A percentile compares a stretch with the other conserved stretches of the same genome.
Evolutionary conservation across 2,888 invertebrate species (phyloP).

Genomic region (Agonum fuliginosum): DNA sequence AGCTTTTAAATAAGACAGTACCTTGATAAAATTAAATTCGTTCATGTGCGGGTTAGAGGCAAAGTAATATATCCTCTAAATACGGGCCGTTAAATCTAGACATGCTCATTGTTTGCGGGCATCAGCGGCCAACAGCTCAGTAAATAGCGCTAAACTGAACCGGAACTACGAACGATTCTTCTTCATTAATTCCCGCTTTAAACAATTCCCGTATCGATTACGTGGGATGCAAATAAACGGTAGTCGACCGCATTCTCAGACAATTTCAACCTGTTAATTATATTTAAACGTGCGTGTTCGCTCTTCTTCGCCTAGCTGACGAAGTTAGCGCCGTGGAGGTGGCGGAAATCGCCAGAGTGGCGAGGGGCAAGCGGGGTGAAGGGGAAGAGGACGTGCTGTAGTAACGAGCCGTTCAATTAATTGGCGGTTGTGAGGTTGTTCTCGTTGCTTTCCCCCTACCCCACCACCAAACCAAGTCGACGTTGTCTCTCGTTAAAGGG

Average conservation of each 20-base stretch:
- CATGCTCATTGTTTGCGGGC: slow-evolving; percentile 18
- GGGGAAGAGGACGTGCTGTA: slow-evolving; percentile 2
- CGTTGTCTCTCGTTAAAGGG: background rate
- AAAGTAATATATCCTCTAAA: too few species aligned
- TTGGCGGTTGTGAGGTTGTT: slow-evolving; percentile 51
- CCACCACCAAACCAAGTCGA: background rate
- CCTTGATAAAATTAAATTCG: too few species aligned
- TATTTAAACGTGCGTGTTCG: slow-evolving; percentile 58
- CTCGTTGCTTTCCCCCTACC: background rate
- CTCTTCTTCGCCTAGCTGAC: slow-evolving; percentile 27
- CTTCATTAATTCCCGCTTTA: slow-evolving; percentile 56
- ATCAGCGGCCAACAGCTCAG: slow-evolving; percentile 1
- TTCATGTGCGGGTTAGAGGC: too few species aligned
- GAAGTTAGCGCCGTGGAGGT: slow-evolving; percentile 39
- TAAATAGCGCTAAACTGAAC: slow-evolving; percentile 51
- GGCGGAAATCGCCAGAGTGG: slow-evolving; percentile 12
- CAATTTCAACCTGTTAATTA: slow-evolving; percentile 59
- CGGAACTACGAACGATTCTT: slow-evolving; percentile 54
- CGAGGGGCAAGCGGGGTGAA: background rate
- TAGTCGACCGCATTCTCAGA: slow-evolving; percentile 49
- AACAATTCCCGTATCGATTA: slow-evolving; percentile 56
- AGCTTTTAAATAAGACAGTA: too few species aligned
- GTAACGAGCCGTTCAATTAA: slow-evolving; percentile 59
- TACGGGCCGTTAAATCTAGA: background rate
- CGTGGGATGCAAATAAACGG: slow-evolving; percentile 46